These are phyloP conservation scores for Euphydryas editha DNA, from an alignment of 2,888 invertebrate genomes.

Conservation along the genomic window DNA sequence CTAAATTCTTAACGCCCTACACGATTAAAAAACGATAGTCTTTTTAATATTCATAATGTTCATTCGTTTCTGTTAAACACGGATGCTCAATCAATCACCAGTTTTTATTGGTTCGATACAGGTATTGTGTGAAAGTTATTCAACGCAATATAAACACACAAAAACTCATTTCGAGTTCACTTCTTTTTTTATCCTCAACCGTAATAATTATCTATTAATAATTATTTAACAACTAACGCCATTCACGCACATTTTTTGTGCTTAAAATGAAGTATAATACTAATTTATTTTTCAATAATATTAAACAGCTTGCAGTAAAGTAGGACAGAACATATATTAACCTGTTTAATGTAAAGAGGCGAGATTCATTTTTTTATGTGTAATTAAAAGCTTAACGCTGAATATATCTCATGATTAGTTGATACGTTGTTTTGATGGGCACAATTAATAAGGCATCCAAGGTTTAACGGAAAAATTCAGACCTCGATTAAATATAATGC, in stretches of 20 bases:
- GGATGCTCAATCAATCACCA: slow-evolving; percentile 72
- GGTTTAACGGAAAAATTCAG: slow-evolving; percentile 66
- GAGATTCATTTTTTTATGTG: slow-evolving; percentile 40
- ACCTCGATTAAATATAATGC: slow-evolving; percentile 70
- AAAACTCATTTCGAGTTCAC: slow-evolving; percentile 38
- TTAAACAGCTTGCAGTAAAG: neutral
- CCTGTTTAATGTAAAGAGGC: slow-evolving; percentile 32
- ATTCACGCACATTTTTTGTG: too few species aligned
- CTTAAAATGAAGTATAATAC: too few species aligned
- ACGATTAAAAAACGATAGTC: slow-evolving; percentile 64
- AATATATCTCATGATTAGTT: slow-evolving; percentile 70
- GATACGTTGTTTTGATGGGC: slow-evolving; percentile 58
- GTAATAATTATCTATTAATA: neutral
- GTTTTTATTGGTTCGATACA: slow-evolving; percentile 63
- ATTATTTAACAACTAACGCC: too few species aligned
- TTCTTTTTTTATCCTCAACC: neutral
- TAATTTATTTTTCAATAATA: too few species aligned
- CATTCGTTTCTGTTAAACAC: slow-evolving; percentile 51
- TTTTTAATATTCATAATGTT: slow-evolving; percentile 59
- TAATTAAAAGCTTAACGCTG: slow-evolving; percentile 73
- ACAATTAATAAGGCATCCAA: slow-evolving; percentile 78
- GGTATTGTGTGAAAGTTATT: slow-evolving; percentile 58
- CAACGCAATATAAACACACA: slow-evolving; percentile 60
- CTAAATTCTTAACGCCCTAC: slow-evolving; percentile 68
- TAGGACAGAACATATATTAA: neutral